A percentile compares a stretch with the other conserved stretches of the same genome.
phyloP scores from a whole-genome alignment of 2,888 invertebrate species.

The Portevinia maculata region DNA sequence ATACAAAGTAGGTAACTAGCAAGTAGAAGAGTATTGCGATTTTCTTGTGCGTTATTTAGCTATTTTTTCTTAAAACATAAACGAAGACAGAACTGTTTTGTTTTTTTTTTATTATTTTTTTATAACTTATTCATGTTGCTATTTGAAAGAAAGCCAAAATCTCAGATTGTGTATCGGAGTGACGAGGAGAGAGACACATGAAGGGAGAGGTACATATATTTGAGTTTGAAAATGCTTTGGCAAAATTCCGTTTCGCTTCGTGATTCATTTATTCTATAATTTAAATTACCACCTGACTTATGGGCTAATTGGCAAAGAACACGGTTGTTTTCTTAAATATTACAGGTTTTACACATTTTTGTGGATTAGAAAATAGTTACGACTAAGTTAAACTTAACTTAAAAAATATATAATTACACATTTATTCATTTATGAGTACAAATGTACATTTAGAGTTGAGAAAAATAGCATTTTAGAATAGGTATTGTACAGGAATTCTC shows the following conservation, averaged over 20 bases:
- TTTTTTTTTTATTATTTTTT: slow-evolving; percentile 14
- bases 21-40: slow-evolving; percentile 68
- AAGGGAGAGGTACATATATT: slow-evolving; percentile 34
- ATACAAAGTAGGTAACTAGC: slow-evolving; percentile 68
- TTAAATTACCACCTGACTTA: slow-evolving; percentile 71
- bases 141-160: slow-evolving; percentile 56
- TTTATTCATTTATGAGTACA: slow-evolving; percentile 26
- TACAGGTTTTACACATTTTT: slow-evolving; percentile 60
- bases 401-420: slow-evolving; percentile 47
- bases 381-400: slow-evolving; percentile 33
- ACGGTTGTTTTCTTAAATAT: slow-evolving; percentile 64
- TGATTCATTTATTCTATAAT: slow-evolving; percentile 50
- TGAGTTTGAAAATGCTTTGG: slow-evolving; percentile 72
- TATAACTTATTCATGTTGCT: no score
- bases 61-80: slow-evolving; percentile 60
- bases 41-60: slow-evolving; percentile 18
- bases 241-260: slow-evolving; percentile 74
- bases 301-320: slow-evolving; percentile 73
- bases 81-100: slow-evolving; percentile 66
- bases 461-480: slow-evolving; percentile 42
- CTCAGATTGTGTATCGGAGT: slow-evolving; percentile 35
- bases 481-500: slow-evolving; percentile 52
- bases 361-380: slow-evolving; percentile 52
- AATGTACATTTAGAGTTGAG: slow-evolving; percentile 48
- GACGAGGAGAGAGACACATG: slow-evolving; percentile 32